These are phyloP conservation scores for Cinclus cinclus DNA, from an alignment of 2,113 vertebrate species.

Conservation along the genomic window DNA sequence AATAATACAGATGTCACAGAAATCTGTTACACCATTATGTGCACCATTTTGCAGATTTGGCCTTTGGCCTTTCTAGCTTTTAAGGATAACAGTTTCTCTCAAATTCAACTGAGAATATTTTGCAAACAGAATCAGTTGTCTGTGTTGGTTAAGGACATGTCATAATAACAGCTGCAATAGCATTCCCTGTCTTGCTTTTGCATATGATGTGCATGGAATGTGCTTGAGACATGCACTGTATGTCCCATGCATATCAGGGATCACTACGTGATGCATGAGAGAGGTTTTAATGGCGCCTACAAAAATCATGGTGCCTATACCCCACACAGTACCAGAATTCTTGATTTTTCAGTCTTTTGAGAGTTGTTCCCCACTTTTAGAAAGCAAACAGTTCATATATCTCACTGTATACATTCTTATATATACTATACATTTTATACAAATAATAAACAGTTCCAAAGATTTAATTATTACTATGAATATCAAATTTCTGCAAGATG, in stretches of 20 bases:
- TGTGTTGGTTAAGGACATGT: neutral
- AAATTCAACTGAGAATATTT: neutral
- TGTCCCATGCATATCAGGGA: neutral
- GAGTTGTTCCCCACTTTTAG: neutral
- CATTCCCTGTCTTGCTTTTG: neutral
- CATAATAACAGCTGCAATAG: neutral
- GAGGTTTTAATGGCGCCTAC: neutral
- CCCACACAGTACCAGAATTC: neutral
- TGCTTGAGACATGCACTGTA: neutral
- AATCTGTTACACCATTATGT: neutral
- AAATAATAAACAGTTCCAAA: neutral
- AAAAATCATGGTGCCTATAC: neutral
- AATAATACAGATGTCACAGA: neutral
- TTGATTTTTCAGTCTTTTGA: neutral
- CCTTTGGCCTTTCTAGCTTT: neutral
- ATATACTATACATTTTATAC: neutral
- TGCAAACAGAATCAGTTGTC: neutral
- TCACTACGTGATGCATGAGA: neutral
- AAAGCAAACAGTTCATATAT: neutral
- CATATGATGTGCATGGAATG: neutral
- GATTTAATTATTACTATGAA: neutral
- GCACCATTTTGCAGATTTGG: neutral
- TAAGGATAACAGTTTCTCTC: neutral
- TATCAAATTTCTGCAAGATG: neutral
- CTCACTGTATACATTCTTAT: neutral